Base-by-base conservation (phyloP, 2,888 invertebrate genomes). In the Carterocephalus palaemon region DNA sequence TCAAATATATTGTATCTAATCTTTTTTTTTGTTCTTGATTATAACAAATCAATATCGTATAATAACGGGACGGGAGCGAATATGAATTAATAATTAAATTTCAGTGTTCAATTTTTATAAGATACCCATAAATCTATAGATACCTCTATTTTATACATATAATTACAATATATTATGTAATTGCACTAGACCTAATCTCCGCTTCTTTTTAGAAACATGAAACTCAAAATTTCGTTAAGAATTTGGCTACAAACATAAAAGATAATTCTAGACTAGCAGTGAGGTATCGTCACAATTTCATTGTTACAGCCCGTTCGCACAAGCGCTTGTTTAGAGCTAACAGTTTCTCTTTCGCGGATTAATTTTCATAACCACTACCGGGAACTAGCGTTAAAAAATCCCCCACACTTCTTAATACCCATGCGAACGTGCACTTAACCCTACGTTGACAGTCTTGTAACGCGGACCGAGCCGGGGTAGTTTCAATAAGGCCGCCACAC, bases 401-500 rank as follows among this genome's bases (percentile, higher is more conserved):
- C n/a, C n/a, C n/a, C n/a, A n/a, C n/a, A n/a, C n/a, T n/a, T n/a
- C n/a, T n/a, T n/a, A n/a, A n/a, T n/a, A n/a, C n/a, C n/a, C n/a
- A n/a, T n/a, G n/a, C n/a, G n/a, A n/a, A n/a, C n/a, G n/a, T n/a
- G n/a, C n/a, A n/a, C n/a, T n/a, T n/a, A 16, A 37, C 4, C 9
- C 17, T 37, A 37, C 4, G 20, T 36, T 10, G 19, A 22, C 28
- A 43, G 38, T 38, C 38, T 43, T 36, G 8, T 15, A 13, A 32
- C 15, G 13, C 15, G 9, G 33, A 15, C 10, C 26, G 17, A 19
- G 19, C 23, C n/a, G 8, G 28, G 28, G 13, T 26, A 32, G 32
- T 59, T 72, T 85, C 88, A 93, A 86, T 93, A 93, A 56, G 93
- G 93, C 76, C 93, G 86, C 93, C 93, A 93, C 39, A 93, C 93